Evolutionary conservation across 1,140 invertebrate species (phyloP), one percentile per base, ranked within the genome.

Genomic region (Diabrotica undecimpunctata): DNA sequence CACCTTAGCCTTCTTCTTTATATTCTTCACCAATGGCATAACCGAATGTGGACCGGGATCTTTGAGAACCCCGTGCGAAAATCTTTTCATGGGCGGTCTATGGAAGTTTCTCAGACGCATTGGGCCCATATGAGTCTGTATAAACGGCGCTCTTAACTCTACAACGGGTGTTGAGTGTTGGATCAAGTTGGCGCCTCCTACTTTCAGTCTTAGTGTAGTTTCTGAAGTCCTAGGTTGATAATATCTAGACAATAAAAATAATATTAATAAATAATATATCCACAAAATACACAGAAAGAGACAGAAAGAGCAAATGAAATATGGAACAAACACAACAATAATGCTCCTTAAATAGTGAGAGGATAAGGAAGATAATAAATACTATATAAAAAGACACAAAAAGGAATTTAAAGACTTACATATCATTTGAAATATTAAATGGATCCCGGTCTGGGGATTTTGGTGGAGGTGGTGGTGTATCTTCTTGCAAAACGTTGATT

Each of bases 391-490:
- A 53, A 7, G 14, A 53, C 14, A 53, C n/a, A 53, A 53, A 53
- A 12, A 54, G 53, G 2, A 3, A 54, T 4, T 10, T 5, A 3
- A 13, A 54, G 5, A 12, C 83, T 81, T 78, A 88, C 83, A 96
- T 94, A 78, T 99, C 97, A 82, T 99, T 99, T 0, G 96, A 98
- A 68, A 99, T 91, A 80, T 99, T 99, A 79, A 97, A 99, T 6
- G 95, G 95, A 87, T 99, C 96, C 72, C 95, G 86, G 70, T 97
- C 92, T 0, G 90, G 91, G 5, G 91, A 93, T 74, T 92, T 94
- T 0, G 93, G 91, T 50, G 93, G 91, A 0, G 94, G 94, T 0
- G 92, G 92, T 0, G 93, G 92, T 0, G 90, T 87, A 75, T 95
- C 93, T 76, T 96, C 93, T 75, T 96, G 94, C 10, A 96, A 80